Evolutionary conservation across 1,140 invertebrate species (phyloP).

Genomic region (Druon quercuslanigerum): DNA sequence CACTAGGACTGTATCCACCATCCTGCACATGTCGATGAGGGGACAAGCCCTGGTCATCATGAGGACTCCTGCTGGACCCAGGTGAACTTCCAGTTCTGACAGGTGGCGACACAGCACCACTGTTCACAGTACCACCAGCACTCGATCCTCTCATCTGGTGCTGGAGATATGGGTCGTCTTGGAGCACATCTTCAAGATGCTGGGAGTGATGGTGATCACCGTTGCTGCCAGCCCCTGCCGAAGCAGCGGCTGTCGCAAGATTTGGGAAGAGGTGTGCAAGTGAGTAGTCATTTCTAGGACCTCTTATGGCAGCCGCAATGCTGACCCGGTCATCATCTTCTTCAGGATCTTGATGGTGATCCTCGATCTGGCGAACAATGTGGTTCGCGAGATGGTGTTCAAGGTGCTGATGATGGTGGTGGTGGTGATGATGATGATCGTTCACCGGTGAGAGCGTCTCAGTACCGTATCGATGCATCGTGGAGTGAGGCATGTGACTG

Average conservation of each 20-base stretch:
- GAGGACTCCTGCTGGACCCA: slow-evolving; percentile 67
- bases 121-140: background rate
- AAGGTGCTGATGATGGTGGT: slow-evolving; percentile 47
- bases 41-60: slow-evolving; percentile 62
- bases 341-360: slow-evolving; percentile 49
- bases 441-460: slow-evolving; percentile 66
- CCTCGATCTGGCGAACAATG: slow-evolving; percentile 36
- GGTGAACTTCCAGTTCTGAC: slow-evolving; percentile 68
- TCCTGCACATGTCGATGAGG: slow-evolving; percentile 57
- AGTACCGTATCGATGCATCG: slow-evolving; percentile 70
- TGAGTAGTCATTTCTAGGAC: slow-evolving; percentile 53
- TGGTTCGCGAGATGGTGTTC: slow-evolving; percentile 28
- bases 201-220: slow-evolving; percentile 61
- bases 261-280: slow-evolving; percentile 59
- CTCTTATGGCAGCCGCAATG: slow-evolving; percentile 63
- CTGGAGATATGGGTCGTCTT: slow-evolving; percentile 62
- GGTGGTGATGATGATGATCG: slow-evolving; percentile 51
- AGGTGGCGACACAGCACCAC: slow-evolving; percentile 56
- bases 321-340: slow-evolving; percentile 56
- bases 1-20: slow-evolving; percentile 62
- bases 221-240: slow-evolving; percentile 29
- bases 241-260: slow-evolving; percentile 32
- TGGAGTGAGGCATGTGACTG: slow-evolving; percentile 72
- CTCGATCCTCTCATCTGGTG: slow-evolving; percentile 58
- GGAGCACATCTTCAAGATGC: slow-evolving; percentile 64